Evolutionary conservation across 2,888 invertebrate genomes (phyloP), one percentile per base, ranked within the genome.

Genomic region (Onchidella celtica): DNA sequence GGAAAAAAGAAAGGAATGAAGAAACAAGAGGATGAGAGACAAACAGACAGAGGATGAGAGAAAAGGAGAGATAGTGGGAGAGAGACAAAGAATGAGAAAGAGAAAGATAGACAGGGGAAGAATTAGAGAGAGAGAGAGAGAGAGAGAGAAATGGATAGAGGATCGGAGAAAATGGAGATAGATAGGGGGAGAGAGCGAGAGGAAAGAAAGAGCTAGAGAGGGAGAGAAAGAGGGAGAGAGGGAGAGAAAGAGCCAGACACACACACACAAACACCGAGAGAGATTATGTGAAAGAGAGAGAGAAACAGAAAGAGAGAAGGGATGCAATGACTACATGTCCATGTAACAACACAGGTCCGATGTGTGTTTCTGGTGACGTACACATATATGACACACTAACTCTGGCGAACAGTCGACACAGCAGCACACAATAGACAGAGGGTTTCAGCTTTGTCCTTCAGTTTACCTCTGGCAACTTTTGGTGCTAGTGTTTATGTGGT

Each of bases 191-290:
- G 61, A 74, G 32, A 59, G 61, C n/a, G 57, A 47, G 21, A 74
- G 74, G 29, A 3, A n/a, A 55, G 27, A 29, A 34, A 34, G 17
- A 59, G 59, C n/a, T n/a, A n/a, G n/a, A n/a, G n/a, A 59, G 59
- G 32, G 59, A 74, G 74, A 74, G 74, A 74, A 32, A 74, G 59
- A 74, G 74, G 59, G 59, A 74, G 74, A 74, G 74, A 74, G 74
- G 59, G 59, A 74, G 74, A 59, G 29, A 74, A 32, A 74, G 74
- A 74, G 74, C n/a, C n/a, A n/a, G n/a, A n/a, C n/a, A n/a, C n/a
- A n/a, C n/a, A n/a, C n/a, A n/a, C n/a, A n/a, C n/a, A n/a, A n/a
- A n/a, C n/a, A n/a, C n/a, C n/a, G n/a, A n/a, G n/a, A n/a, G n/a
- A n/a, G n/a, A n/a, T n/a, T n/a, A n/a, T n/a, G n/a, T n/a, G n/a